Evolutionary conservation across 1,140 invertebrate species (phyloP), one percentile per base, ranked within the genome.

Genomic region (Oncopodura yosiiana): DNA sequence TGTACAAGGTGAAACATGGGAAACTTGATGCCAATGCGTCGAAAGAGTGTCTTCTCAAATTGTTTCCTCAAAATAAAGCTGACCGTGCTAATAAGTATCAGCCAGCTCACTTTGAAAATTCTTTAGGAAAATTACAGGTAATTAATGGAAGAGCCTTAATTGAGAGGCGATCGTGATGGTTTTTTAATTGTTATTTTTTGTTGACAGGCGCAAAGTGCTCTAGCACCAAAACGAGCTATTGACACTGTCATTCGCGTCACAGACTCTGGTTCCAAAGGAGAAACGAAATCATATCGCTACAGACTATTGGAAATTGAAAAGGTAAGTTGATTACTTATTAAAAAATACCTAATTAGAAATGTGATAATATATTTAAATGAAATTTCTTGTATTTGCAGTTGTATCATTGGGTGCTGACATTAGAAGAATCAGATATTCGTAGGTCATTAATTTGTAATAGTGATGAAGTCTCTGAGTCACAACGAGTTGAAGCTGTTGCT

Each of bases 71-170:
- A 19, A 58, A 64, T 57, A 34, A 46, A 41, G 63, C 53, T 26
- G 43, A 49, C 23, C 49, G 58, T 30, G 21, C 73, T 30, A 73
- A 77, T 0, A 77, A 75, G 27, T 87, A 86, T 60, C 81, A 82
- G 2, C 85, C 87, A 9, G 69, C 82, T 39, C 87, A 91, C 64
- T 93, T 94, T 72, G 90, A 94, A 73, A 92, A 92, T 67, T 93
- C 90, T 1, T 72, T 95, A 16, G 88, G 88, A 46, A 86, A 89
- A 70, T 70, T 91, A 29, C 83, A 81, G 67, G 75, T 59, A 55
- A 9, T 23, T 51, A n/a, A 41, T 36, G 6, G 30, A 8, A 11
- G 19, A 44, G 18, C 4, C 27, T 37, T 16, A 23, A 24, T 16
- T 23, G 6, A 23, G n/a, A n/a, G n/a, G n/a, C 6, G 21, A 6